phyloP scores from a whole-genome alignment of 64 coral and sea anemone species.

The Dendronephthya gigantea region DNA sequence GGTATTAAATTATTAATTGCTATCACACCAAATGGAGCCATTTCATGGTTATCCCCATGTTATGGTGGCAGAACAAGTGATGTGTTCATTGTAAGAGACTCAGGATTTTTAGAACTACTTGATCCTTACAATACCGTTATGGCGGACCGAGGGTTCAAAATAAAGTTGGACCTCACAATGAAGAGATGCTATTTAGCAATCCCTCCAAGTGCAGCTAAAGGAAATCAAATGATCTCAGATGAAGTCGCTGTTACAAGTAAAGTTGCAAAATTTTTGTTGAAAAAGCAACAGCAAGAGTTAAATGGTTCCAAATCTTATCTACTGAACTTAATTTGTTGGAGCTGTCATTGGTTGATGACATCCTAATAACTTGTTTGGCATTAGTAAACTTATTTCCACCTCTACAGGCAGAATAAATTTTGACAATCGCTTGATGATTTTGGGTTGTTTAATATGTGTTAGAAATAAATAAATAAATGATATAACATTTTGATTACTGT shows the following conservation, averaged over 20 bases:
- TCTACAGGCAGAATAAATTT: neutral
- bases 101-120: constrained; percentile 8
- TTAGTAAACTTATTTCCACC: constrained; percentile 1
- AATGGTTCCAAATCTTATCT: neutral
- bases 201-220: constrained; percentile 1
- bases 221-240: constrained; percentile 15
- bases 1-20: constrained; percentile 15
- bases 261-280: constrained; percentile 18
- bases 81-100: neutral
- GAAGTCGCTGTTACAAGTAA: constrained; percentile 1
- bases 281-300: constrained; percentile 15
- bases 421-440: neutral
- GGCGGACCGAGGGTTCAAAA: constrained; percentile 6
- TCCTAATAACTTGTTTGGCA: neutral
- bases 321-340: constrained; percentile 2
- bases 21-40: neutral
- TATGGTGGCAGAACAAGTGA: constrained; percentile 14
- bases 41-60: neutral
- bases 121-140: neutral
- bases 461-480: too few species aligned
- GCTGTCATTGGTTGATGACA: constrained; percentile 12
- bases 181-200: constrained; percentile 18
- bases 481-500: too few species aligned
- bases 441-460: too few species aligned
- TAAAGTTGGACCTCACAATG: neutral